Conservation (phyloP, 2,113 vertebrate species). For the Caloenas nicobarica region DNA sequence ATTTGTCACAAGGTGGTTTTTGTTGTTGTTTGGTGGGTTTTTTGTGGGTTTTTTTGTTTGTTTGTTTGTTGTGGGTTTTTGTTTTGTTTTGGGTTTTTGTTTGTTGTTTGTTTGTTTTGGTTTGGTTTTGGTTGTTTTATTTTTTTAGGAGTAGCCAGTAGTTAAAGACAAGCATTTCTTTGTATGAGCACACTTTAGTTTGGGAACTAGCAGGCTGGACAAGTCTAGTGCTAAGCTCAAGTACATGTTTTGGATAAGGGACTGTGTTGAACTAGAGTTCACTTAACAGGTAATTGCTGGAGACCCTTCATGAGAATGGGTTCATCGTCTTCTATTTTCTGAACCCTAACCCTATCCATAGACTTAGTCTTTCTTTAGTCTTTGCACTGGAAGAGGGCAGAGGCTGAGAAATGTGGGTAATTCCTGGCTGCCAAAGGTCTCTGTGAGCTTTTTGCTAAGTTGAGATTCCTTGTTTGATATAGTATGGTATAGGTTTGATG, state of each 20-base stretch:
- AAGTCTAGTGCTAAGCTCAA: background rate
- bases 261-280: background rate
- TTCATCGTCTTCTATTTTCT: background rate
- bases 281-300: background rate
- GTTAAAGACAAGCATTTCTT: background rate
- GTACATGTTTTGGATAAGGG: background rate
- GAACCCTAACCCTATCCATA: background rate
- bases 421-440: background rate
- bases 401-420: background rate
- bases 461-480: background rate
- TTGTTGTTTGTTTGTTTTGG: too few species aligned
- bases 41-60: too few species aligned
- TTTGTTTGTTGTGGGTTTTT: too few species aligned
- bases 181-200: background rate
- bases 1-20: background rate
- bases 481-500: background rate
- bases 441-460: background rate
- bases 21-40: too few species aligned
- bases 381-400: background rate
- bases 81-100: background rate
- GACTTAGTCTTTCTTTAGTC: background rate
- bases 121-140: background rate
- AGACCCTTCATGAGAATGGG: background rate
- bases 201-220: background rate
- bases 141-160: background rate